Base-by-base conservation (phyloP, 2,888 invertebrate species). In the Ophioninae sp. region DNA sequence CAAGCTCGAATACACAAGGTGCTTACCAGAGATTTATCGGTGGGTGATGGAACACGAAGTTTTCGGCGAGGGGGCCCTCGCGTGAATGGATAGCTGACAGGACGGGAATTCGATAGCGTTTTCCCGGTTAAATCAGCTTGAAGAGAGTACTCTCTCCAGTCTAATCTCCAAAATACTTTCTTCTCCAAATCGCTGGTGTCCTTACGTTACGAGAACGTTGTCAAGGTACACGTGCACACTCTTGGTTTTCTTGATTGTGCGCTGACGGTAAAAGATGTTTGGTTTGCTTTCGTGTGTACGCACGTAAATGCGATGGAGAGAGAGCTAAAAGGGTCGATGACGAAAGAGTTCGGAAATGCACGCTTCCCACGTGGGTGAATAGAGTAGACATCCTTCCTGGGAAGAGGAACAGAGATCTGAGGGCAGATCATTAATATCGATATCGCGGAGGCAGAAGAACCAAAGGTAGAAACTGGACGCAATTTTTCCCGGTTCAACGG, bases 321-420 rank as follows among this genome's bases (percentile, higher is more conserved):
- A 87, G 87, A 82, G 89, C 90, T 89, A 91, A 91, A 91, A 91
- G 91, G 91, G 91, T 91, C 91, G 91, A 91, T 91, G 91, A 91
- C 91, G 91, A 91, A 90, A 91, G 90, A 90, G 90, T 91, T 91
- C 88, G 91, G 88, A 91, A 91, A 91, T 91, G 91, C 87, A 88
- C 89, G 85, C 89, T 84, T 88, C 90, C 89, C 89, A 90, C 91
- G 90, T 91, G 88, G 88, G 87, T 89, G 89, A 90, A 89, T 89
- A 89, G 89, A 89, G 90, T 88, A 87, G 80, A 89, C 90, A 91
- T 90, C 90, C 87, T 86, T 87, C 84, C 86, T 82, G 82, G 72
- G 78, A 44, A 67, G 75, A 77, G 73, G 61, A 23, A 65, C 10
- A 10, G 3, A 13, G 44, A 44, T 8, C 8, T 13, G n/a, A 39